A percentile compares a stretch with the other conserved stretches of the same genome.
phyloP scores from a whole-genome alignment of 2,888 invertebrate species.

The Drosophila subquinaria region DNA sequence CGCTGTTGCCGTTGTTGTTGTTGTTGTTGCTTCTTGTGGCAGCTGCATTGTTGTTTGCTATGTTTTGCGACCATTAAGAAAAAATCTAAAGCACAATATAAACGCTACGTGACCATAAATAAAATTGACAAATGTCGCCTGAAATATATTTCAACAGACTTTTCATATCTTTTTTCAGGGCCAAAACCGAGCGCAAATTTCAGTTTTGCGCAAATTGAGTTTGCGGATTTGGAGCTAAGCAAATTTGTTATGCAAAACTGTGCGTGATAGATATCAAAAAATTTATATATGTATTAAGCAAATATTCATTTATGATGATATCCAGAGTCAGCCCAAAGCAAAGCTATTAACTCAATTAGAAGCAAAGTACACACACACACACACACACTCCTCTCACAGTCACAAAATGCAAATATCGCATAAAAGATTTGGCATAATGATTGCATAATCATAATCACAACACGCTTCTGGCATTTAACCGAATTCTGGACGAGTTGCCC shows the following conservation, averaged over 20 bases:
- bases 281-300: slow-evolving; percentile 28
- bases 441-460: slow-evolving; percentile 68
- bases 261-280: slow-evolving; percentile 48
- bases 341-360: slow-evolving; percentile 69
- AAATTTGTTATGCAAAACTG: slow-evolving; percentile 69
- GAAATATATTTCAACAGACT: slow-evolving; percentile 17
- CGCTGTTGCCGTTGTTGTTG: slow-evolving; percentile 43
- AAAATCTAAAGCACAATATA: slow-evolving; percentile 61
- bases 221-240: slow-evolving; percentile 52
- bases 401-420: slow-evolving; percentile 53
- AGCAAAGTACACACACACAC: slow-evolving; percentile 20
- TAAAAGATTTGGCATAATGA: slow-evolving; percentile 65
- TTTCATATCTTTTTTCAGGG: slow-evolving; percentile 24
- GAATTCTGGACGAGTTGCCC: slow-evolving; percentile 29
- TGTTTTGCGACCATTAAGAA: slow-evolving; percentile 62
- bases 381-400: neutral
- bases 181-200: slow-evolving; percentile 29
- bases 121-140: slow-evolving; percentile 75
- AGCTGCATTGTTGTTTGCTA: slow-evolving; percentile 43
- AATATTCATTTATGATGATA: slow-evolving; percentile 46
- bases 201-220: slow-evolving; percentile 65
- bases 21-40: slow-evolving; percentile 26
- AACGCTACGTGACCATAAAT: slow-evolving; percentile 77
- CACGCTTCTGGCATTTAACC: slow-evolving; percentile 28
- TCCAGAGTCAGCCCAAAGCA: slow-evolving; percentile 42